These are phyloP conservation scores for Tenthredo distinguenda DNA, from an alignment of 2,888 invertebrate species.

Conservation along the genomic window DNA sequence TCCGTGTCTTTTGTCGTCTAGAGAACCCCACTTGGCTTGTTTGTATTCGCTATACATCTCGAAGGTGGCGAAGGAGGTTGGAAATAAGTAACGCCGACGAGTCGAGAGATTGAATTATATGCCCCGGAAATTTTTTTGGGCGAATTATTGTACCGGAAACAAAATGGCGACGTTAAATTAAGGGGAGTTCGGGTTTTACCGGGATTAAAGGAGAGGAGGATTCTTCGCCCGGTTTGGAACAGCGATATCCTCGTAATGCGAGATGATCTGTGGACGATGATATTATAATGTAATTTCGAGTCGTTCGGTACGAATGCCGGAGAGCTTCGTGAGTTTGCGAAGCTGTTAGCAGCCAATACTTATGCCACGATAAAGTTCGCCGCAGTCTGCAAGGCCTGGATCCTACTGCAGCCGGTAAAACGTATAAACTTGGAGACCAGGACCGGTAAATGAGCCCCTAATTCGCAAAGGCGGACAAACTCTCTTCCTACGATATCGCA, in stretches of 20 bases:
- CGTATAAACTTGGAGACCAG: constrained; percentile 57
- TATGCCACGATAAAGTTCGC: constrained; percentile 26
- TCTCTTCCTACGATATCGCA: background rate
- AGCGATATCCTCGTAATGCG: constrained; percentile 14
- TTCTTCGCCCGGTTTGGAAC: constrained; percentile 7
- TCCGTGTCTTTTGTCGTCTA: background rate
- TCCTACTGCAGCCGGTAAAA: constrained; percentile 13
- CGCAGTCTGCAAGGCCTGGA: background rate
- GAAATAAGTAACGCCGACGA: no score
- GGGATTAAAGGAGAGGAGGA: constrained; percentile 5
- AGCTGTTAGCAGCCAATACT: constrained; percentile 35
- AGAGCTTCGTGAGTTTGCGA: constrained; percentile 4
- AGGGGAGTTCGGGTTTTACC: background rate
- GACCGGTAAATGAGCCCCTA: constrained; percentile 65
- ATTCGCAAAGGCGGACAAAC: constrained; percentile 62
- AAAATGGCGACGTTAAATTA: background rate
- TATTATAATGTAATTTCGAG: constrained; percentile 39
- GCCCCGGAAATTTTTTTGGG: background rate
- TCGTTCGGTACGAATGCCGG: background rate
- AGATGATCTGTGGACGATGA: constrained; percentile 34
- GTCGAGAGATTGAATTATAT: background rate
- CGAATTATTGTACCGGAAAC: no score
- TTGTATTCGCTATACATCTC: background rate
- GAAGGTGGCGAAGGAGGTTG: no score
- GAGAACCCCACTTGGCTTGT: background rate